These are phyloP conservation scores for Trissolcus brochymenae DNA, from an alignment of 2,888 invertebrate genomes.

Conservation along the genomic window DNA sequence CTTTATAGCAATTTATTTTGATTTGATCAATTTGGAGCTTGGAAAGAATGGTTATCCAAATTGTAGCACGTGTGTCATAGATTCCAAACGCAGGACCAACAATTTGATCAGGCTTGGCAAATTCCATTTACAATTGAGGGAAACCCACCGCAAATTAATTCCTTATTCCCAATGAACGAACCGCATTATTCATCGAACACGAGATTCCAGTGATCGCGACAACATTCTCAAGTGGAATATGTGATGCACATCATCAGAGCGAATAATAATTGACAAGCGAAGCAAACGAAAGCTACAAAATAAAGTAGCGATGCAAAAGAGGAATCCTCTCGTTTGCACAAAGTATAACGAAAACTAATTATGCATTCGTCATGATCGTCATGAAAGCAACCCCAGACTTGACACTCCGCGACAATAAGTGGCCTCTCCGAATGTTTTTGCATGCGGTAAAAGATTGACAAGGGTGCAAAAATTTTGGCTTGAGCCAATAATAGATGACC, in stretches of 20 bases:
- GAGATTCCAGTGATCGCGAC: not conserved
- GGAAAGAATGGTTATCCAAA: too few species aligned
- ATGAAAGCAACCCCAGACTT: constrained; percentile 71
- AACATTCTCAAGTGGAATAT: constrained; percentile 21
- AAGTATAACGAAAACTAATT: constrained; percentile 74
- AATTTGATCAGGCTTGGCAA: too few species aligned
- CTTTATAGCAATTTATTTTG: too few species aligned
- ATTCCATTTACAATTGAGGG: not conserved
- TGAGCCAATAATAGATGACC: constrained; percentile 33
- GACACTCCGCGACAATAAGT: constrained; percentile 68
- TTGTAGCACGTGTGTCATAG: too few species aligned
- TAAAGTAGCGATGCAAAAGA: constrained; percentile 26
- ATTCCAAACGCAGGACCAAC: not conserved
- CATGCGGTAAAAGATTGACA: constrained; percentile 57
- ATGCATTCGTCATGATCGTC: constrained; percentile 59
- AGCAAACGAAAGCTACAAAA: constrained; percentile 10
- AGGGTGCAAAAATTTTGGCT: not conserved
- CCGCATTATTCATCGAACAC: constrained; percentile 16
- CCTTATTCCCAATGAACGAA: constrained; percentile 12
- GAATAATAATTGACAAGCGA: constrained; percentile 39
- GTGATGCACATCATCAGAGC: constrained; percentile 7
- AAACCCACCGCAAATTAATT: constrained; percentile 7
- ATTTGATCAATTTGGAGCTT: too few species aligned
- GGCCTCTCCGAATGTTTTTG: constrained; percentile 68
- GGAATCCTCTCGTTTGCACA: constrained; percentile 49